Percentiles rank a stretch among this genome's conserved stretches.
phyloP scores from a whole-genome alignment of 2,113 vertebrate genomes.

The Accipiter virgatus region DNA sequence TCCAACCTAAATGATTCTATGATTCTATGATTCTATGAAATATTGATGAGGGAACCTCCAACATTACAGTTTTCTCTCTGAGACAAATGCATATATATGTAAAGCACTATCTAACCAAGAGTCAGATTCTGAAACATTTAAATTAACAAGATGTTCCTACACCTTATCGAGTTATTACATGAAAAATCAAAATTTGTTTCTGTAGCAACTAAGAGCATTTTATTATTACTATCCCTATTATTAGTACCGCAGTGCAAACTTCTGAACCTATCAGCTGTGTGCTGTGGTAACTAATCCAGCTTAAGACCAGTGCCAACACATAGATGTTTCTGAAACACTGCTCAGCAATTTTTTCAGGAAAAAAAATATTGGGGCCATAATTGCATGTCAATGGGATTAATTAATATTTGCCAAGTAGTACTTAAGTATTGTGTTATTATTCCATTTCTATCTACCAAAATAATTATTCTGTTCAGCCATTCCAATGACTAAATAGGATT shows the following conservation, averaged over 20 bases:
- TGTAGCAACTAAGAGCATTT: background rate
- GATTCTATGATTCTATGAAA: too few relatives aligned
- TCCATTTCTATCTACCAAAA: background rate
- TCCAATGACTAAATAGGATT: background rate
- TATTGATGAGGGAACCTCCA: background rate
- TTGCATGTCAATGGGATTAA: background rate
- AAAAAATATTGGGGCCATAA: background rate
- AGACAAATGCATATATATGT: background rate
- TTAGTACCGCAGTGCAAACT: background rate
- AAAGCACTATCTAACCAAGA: background rate
- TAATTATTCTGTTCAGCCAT: background rate
- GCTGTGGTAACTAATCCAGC: background rate
- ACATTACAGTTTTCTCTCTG: background rate
- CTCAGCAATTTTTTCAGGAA: background rate
- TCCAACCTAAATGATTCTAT: too few relatives aligned
- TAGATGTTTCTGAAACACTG: background rate
- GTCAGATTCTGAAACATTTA: background rate
- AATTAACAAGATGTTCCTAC: background rate
- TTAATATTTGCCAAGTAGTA: background rate
- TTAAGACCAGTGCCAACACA: background rate
- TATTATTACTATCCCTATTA: background rate
- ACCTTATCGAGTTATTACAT: background rate
- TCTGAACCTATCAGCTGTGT: background rate
- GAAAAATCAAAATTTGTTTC: background rate
- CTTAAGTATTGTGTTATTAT: background rate